phyloP scores from a whole-genome alignment of 2,113 vertebrate species.

The Nibea coibor region DNA sequence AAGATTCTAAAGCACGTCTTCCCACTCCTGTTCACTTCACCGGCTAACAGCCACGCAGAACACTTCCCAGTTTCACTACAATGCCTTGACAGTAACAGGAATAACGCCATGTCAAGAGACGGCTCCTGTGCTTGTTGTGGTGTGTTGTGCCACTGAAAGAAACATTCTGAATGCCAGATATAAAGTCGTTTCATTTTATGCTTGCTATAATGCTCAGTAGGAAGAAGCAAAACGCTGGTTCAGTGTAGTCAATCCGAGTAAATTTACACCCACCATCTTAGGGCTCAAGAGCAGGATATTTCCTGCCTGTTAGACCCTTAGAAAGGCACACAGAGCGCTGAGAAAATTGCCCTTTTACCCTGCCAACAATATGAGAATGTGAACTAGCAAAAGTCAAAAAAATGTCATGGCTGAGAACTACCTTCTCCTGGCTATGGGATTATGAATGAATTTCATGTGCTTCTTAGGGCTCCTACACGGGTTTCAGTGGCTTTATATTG shows the following conservation, averaged over 20 bases:
- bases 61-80: conserved; percentile 35
- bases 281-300: conserved; percentile 51
- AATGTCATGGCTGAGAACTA: conserved; percentile 32
- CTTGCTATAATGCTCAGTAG: conserved; percentile 62
- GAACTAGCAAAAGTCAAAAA: conserved; percentile 30
- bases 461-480: conserved; percentile 57
- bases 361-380: conserved; percentile 47
- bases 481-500: conserved; percentile 62
- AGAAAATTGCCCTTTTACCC: conserved; percentile 44
- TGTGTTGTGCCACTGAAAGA: conserved; percentile 36
- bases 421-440: conserved; percentile 56
- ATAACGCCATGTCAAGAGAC: conserved; percentile 42
- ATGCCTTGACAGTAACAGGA: conserved; percentile 46
- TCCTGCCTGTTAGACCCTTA: conserved; percentile 51
- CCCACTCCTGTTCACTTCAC: conserved; percentile 33
- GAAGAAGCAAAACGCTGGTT: conserved; percentile 58
- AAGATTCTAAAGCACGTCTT: conserved; percentile 40
- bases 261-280: conserved; percentile 60
- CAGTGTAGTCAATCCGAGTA: conserved; percentile 60
- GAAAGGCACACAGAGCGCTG: conserved; percentile 35
- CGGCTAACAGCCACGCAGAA: conserved; percentile 40
- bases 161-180: conserved; percentile 55
- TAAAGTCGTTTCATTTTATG: conserved; percentile 62
- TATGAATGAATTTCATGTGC: conserved; percentile 64
- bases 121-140: conserved; percentile 24